Percentiles rank a stretch among this genome's conserved stretches.
These are phyloP conservation scores for Syndactyla subalaris DNA, from an alignment of 2,797 vertebrate species.

Conservation along the genomic window DNA sequence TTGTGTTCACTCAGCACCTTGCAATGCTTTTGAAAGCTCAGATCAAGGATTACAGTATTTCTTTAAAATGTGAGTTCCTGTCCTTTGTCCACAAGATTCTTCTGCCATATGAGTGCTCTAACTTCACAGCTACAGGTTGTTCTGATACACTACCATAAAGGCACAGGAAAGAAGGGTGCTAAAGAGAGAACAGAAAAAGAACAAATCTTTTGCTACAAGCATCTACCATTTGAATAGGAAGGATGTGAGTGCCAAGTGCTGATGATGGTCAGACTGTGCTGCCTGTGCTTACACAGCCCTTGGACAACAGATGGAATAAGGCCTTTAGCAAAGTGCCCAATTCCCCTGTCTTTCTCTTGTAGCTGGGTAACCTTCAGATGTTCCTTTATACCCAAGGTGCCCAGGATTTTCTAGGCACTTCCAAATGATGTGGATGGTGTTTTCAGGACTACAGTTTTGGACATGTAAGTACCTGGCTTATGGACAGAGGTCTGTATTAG, in stretches of 20 bases:
- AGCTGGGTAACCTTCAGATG: background rate
- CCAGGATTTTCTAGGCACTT: background rate
- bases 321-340: background rate
- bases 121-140: background rate
- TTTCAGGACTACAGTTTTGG: background rate
- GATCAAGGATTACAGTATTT: background rate
- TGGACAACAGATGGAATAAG: background rate
- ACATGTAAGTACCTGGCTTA: background rate
- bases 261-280: background rate
- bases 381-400: background rate
- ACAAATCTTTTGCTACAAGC: background rate
- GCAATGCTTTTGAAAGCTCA: background rate
- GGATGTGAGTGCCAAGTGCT: fast-evolving
- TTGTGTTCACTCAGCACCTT: background rate
- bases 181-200: background rate
- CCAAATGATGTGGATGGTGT: background rate
- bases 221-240: background rate
- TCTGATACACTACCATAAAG: background rate
- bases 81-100: background rate
- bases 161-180: background rate
- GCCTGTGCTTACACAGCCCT: background rate
- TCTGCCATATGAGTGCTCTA: background rate
- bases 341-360: background rate
- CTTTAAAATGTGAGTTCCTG: background rate
- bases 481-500: background rate